A percentile compares a stretch with the other conserved stretches of the same genome.
These are phyloP conservation scores for Baryphthengus martii DNA, from an alignment of 2,113 vertebrate species.

Conservation along the genomic window DNA sequence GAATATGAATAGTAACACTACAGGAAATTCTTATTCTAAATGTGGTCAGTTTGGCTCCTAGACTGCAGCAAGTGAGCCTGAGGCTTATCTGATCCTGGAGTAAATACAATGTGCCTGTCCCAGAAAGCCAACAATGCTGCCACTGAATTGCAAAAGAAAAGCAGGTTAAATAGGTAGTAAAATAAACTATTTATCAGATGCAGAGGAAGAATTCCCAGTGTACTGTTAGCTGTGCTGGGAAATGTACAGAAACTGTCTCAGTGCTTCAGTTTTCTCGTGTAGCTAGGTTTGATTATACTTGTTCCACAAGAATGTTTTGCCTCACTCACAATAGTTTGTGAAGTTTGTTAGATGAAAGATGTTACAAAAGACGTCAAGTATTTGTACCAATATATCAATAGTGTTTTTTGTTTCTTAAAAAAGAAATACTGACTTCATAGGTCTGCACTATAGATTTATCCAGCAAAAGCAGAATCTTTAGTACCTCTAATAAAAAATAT, in stretches of 20 bases:
- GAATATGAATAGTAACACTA: neutral
- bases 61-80: neutral
- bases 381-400: neutral
- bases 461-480: neutral
- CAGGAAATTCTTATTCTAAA: neutral
- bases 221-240: neutral
- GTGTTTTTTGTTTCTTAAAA: neutral
- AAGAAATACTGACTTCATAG: neutral
- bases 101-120: neutral
- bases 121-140: neutral
- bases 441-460: neutral
- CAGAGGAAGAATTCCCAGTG: neutral
- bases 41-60: neutral
- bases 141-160: neutral
- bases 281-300: neutral
- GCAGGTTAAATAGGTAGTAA: neutral
- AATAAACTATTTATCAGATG: neutral
- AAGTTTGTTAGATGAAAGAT: neutral
- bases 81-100: neutral
- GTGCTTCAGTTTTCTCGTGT: neutral
- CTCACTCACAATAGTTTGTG: neutral
- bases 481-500: slow-evolving; percentile 38
- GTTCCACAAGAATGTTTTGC: neutral
- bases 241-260: neutral
- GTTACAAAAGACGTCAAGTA: neutral